Evolutionary conservation across 2,797 vertebrate genomes (phyloP).

Genomic region (Carapus acus): DNA sequence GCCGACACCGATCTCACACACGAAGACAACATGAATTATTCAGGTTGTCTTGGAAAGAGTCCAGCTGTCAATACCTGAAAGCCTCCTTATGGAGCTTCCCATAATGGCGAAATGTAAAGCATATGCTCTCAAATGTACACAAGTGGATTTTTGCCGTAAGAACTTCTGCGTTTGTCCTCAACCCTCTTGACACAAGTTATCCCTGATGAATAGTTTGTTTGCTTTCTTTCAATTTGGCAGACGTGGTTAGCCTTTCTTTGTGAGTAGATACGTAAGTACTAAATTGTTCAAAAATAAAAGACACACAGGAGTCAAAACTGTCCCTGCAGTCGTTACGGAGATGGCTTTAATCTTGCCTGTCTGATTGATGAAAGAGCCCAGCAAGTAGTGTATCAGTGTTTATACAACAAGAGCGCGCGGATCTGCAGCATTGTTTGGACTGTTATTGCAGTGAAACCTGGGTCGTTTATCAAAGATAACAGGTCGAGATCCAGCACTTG

Average conservation of each 20-base stretch:
- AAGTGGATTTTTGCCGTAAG: constrained; percentile 45
- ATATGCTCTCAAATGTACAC: constrained; percentile 33
- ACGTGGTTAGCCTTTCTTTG: constrained; percentile 21
- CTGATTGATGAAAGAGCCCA: constrained; percentile 37
- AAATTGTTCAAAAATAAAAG: constrained; percentile 48
- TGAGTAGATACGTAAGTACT: constrained; percentile 9
- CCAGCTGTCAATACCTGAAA: constrained; percentile 73
- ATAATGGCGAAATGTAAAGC: constrained; percentile 49
- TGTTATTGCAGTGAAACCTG: constrained; percentile 31
- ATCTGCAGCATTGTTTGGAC: constrained; percentile 9
- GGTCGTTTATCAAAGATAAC: constrained; percentile 52
- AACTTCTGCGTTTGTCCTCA: constrained; percentile 45
- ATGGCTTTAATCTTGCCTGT: constrained; percentile 39
- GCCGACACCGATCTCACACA: not conserved
- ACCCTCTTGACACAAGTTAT: constrained; percentile 42
- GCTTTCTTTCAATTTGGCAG: too few species aligned
- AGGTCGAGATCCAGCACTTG: constrained; percentile 33
- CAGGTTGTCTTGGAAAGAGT: constrained; percentile 57
- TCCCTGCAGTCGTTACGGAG: constrained; percentile 18
- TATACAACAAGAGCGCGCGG: constrained; percentile 21
- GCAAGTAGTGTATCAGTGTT: constrained; percentile 41
- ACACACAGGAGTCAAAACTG: constrained; percentile 25
- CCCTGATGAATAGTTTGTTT: too few species aligned
- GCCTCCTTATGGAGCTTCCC: constrained; percentile 58
- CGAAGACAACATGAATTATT: constrained; percentile 69